Evolutionary conservation across 2,113 vertebrate species (phyloP).

Genomic region (Alethe diademata): DNA sequence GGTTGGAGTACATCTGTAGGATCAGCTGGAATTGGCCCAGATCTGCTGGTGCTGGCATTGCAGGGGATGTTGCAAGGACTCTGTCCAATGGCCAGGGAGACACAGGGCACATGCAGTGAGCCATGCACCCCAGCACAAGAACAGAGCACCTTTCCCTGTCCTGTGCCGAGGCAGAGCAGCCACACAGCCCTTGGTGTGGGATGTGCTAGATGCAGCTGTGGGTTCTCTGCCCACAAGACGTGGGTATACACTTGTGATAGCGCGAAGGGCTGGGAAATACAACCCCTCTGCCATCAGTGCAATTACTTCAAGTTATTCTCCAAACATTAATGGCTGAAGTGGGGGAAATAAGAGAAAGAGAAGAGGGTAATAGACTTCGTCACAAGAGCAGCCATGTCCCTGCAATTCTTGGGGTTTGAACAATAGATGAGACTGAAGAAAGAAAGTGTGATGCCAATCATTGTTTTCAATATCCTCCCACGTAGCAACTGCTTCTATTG

Average conservation of each 20-base stretch:
- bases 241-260: rapidly evolving
- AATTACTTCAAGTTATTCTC: neutral
- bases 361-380: neutral
- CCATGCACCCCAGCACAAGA: rapidly evolving
- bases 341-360: neutral
- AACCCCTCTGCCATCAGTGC: neutral
- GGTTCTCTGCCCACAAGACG: neutral
- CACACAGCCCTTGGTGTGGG: rapidly evolving
- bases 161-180: rapidly evolving
- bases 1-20: neutral
- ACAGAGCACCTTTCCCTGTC: neutral
- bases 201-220: neutral
- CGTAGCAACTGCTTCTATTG: conserved; percentile 62
- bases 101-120: rapidly evolving
- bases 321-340: neutral
- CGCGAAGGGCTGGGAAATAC: neutral
- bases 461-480: conserved; percentile 71
- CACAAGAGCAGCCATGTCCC: neutral
- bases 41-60: rapidly evolving
- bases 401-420: neutral
- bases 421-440: conserved; percentile 1
- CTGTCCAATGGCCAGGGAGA: neutral
- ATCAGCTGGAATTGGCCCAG: neutral
- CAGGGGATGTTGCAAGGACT: neutral
- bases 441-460: conserved; percentile 46